Evolutionary conservation across 2,113 vertebrate genomes (phyloP), one percentile per base, ranked within the genome.

Genomic region (Actenoides hombroni): DNA sequence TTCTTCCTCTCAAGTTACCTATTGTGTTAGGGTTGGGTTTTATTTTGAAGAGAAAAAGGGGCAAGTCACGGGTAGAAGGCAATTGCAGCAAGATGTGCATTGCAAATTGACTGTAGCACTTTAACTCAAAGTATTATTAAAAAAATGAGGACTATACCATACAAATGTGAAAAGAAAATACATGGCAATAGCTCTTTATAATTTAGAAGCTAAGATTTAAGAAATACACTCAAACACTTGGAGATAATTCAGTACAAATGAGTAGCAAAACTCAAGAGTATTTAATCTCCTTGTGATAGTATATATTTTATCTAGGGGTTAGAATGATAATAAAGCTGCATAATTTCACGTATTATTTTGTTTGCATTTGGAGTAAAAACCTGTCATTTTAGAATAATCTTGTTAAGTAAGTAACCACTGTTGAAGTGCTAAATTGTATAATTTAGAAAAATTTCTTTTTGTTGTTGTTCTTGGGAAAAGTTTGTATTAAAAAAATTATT

Each of bases 401-500:
- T 91, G 31, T 90, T 75, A 94, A 75, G 61, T 95, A 86, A 60
- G 73, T 89, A 94, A 81, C 63, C 42, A 94, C 78, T 86, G 78
- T 33, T 82, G 71, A 96, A 95, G 67, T 83, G 89, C 88, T 93
- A 90, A 31, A 92, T 68, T 87, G n/a, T 91, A 67, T 80, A 87
- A 84, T 95, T 84, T 91, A 75, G 90, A 97, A 97, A 94, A 63
- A 19, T 51, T 23, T 10, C 18, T 8, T 57, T 59, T 24, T 37
- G 51, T 26, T 18, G 23, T 90, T 96, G 91, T 64, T 18, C 15
- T 49, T 33, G 46, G 80, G 79, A 85, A 86, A 86, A 85, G 85
- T 98, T 97, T 91, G 90, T 94, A 90, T 92, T 96, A 94, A 98
- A 97, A 69, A 97, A 95, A 96, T 92, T 92, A 94, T 97, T 98